Base-by-base conservation (phyloP, 2,888 invertebrate species). In the Diogma glabrata region DNA sequence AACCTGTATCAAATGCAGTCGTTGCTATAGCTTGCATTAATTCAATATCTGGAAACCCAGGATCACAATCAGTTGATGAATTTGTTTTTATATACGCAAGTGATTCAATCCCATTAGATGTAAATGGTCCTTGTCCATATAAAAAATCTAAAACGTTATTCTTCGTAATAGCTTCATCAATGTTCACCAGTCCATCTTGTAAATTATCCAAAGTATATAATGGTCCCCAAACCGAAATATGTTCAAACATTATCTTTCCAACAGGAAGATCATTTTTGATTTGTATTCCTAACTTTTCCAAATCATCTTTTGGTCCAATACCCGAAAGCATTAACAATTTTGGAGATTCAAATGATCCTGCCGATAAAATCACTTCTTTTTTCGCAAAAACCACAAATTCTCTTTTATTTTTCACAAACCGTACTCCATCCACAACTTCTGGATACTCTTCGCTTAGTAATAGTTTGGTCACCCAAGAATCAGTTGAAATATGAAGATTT, bases 291-390 rank as follows among this genome's bases (percentile, higher is more conserved):
- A 66, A 55, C 45, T 62, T 58, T 50, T 61, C 56, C 4, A 75
- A 61, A 53, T 74, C 72, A 49, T 68, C 64, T 48, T 64, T 66
- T 1, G 74, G 74, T 3, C 75, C 72, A 12, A 79, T 67, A 2
- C 82, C 82, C 7, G 78, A 79, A 30, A 83, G 59, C 73, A 77
- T 72, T 24, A 79, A 65, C 17, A 79, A 60, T 58, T 79, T 78
- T 0, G 78, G 76, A 3, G 79, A 75, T 63, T 82, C 81, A 55
- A 84, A 76, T 3, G 82, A 72, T 3, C 84, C 83, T 1, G 77
- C 79, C 22, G 77, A 73, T 17, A 82, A 60, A 51, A 83, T 78
- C 1, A 81, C 74, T 61, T 78, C 79, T 58, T 74, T 77, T 43
- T 67, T 69, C 1, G 77, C 77, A 43, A 60, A 57, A 3, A 74